Evolutionary conservation across 1,140 invertebrate species (phyloP).

Genomic region (Bicyclus anynana): DNA sequence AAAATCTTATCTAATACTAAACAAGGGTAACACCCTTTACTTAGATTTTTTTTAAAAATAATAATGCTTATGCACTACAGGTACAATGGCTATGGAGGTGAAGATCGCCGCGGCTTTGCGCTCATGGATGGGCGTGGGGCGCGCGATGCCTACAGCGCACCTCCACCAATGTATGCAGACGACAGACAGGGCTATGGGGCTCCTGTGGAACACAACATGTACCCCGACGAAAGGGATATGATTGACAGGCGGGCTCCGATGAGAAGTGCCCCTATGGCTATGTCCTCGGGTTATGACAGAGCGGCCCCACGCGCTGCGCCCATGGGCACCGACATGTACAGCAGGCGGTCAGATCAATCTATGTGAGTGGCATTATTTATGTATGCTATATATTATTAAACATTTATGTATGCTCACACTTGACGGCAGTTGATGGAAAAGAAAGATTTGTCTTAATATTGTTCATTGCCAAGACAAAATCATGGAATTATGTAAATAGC

Average conservation of each 20-base stretch:
- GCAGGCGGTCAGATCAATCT: slow-evolving; percentile 63
- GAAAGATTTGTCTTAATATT: no score
- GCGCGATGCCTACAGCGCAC: slow-evolving; percentile 53
- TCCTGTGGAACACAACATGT: slow-evolving; percentile 51
- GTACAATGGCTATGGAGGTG: slow-evolving; percentile 57
- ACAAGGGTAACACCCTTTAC: no score
- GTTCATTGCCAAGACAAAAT: no score
- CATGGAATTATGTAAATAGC: no score
- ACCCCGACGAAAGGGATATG: slow-evolving; percentile 63
- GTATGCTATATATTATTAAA: no score
- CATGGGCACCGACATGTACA: slow-evolving; percentile 71
- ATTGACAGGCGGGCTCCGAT: slow-evolving; percentile 57
- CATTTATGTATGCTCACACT: no score
- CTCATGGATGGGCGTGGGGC: slow-evolving; percentile 58
- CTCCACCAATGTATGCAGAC: slow-evolving; percentile 60
- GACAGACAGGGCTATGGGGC: slow-evolving; percentile 55
- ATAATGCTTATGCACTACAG: background rate
- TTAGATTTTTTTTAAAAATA: no score
- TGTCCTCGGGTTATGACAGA: slow-evolving; percentile 49
- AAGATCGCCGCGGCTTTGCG: slow-evolving; percentile 70
- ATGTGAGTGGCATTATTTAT: slow-evolving; percentile 50
- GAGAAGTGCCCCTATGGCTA: slow-evolving; percentile 42
- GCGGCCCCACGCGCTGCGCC: slow-evolving; percentile 52
- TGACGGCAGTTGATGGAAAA: no score
- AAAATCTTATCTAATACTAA: no score